Conservation (phyloP, 1,140 invertebrate genomes). For the Mamestra configurata region DNA sequence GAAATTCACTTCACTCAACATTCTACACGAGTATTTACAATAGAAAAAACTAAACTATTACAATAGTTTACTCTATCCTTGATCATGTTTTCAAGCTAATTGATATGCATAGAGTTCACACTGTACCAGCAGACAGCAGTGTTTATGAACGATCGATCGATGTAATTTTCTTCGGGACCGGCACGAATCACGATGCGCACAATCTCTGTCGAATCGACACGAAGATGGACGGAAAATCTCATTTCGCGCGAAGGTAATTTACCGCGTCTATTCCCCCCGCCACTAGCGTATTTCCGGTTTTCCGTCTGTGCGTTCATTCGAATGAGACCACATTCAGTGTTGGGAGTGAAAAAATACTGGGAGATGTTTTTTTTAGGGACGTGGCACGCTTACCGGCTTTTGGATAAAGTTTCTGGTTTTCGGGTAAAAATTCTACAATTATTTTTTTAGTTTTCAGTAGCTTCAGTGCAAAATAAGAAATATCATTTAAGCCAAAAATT, state of each 20-base stretch:
- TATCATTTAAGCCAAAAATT: too few relatives aligned
- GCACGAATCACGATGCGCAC: conserved; percentile 37
- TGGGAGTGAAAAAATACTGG: not conserved
- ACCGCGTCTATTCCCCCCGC: not conserved
- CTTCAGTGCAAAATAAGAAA: too few relatives aligned
- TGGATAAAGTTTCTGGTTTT: too few relatives aligned
- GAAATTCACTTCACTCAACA: conserved; percentile 25
- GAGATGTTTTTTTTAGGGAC: too few relatives aligned
- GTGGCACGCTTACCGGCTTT: too few relatives aligned
- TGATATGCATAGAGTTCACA: conserved; percentile 41
- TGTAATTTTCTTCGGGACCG: conserved; percentile 41
- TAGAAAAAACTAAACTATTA: conserved; percentile 9
- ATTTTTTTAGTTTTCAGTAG: too few relatives aligned
- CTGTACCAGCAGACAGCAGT: conserved; percentile 7
- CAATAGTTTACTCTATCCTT: not conserved
- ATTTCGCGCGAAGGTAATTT: conserved; percentile 44
- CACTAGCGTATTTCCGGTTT: conserved; percentile 13
- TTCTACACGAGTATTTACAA: not conserved
- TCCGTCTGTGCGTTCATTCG: not conserved
- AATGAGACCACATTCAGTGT: not conserved
- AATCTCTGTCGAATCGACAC: conserved; percentile 38
- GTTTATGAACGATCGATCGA: conserved; percentile 50
- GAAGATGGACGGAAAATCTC: conserved; percentile 18
- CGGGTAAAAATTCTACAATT: not conserved
- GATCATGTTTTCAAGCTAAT: conserved; percentile 2